phyloP scores from a whole-genome alignment of 2,797 vertebrate species.

The Sebastiscus tertius region DNA sequence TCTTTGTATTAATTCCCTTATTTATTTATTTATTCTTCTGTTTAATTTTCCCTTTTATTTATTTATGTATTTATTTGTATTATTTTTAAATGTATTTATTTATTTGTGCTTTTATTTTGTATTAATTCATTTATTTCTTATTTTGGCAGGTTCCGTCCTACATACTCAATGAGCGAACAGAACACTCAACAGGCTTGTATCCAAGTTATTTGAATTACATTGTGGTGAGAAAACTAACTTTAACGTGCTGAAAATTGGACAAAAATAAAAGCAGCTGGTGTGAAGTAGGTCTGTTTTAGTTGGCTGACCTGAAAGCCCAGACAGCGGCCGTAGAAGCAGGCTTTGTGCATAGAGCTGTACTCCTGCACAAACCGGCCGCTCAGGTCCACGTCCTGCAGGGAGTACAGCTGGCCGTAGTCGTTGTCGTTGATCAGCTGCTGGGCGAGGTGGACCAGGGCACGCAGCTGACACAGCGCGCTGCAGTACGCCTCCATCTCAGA shows the following conservation, averaged over 20 bases:
- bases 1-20: too few species aligned
- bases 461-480: slow-evolving; percentile 87
- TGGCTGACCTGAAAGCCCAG: slow-evolving; percentile 90
- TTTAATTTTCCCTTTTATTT: too few species aligned
- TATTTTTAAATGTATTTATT: too few species aligned
- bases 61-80: too few species aligned
- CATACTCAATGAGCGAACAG: too few species aligned
- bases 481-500: slow-evolving; percentile 90
- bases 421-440: slow-evolving; percentile 85
- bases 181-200: neutral
- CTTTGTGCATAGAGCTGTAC: slow-evolving; percentile 91
- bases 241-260: neutral
- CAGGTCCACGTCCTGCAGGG: slow-evolving; percentile 77
- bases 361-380: slow-evolving; percentile 85
- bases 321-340: slow-evolving; percentile 93
- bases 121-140: too few species aligned
- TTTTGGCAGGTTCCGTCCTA: too few species aligned
- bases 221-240: neutral
- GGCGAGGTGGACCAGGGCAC: slow-evolving; percentile 88
- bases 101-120: too few species aligned
- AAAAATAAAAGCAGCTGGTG: neutral
- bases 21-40: too few species aligned
- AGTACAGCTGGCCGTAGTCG: slow-evolving; percentile 83
- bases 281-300: neutral
- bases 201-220: neutral